Evolutionary conservation across 2,113 vertebrate genomes (phyloP).

Genomic region (Donacobius atricapilla): DNA sequence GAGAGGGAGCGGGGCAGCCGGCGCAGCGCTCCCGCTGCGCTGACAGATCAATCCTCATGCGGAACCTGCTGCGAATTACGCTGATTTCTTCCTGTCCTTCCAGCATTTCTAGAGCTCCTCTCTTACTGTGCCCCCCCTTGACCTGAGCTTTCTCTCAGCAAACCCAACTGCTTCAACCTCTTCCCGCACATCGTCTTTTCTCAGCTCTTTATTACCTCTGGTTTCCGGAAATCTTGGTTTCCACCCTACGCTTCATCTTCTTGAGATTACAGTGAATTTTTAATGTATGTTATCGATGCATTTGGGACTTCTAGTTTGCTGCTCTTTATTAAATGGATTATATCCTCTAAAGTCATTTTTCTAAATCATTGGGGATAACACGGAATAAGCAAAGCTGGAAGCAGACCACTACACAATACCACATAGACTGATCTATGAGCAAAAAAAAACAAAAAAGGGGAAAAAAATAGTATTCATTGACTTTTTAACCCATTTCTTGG

Average conservation of each 20-base stretch:
- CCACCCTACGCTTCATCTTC: neutral
- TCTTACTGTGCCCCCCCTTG: neutral
- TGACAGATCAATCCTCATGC: neutral
- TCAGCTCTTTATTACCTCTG: neutral
- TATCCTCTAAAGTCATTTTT: neutral
- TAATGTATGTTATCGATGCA: neutral
- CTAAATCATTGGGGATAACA: neutral
- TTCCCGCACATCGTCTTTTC: neutral
- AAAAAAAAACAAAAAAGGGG: no score
- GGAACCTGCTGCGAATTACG: neutral
- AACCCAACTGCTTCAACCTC: neutral
- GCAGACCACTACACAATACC: neutral
- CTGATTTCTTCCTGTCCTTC: neutral
- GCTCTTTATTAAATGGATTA: neutral
- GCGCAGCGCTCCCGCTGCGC: fast-evolving
- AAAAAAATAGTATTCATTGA: neutral
- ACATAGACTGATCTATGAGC: neutral
- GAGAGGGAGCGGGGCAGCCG: neutral
- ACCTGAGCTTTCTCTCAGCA: neutral
- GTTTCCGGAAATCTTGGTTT: neutral
- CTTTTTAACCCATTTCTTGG: neutral
- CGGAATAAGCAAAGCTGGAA: neutral
- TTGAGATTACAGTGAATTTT: neutral
- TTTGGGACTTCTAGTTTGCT: neutral
- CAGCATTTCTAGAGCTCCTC: neutral